Conservation (phyloP, 2,888 invertebrate genomes). For the Drosophila subquinaria region DNA sequence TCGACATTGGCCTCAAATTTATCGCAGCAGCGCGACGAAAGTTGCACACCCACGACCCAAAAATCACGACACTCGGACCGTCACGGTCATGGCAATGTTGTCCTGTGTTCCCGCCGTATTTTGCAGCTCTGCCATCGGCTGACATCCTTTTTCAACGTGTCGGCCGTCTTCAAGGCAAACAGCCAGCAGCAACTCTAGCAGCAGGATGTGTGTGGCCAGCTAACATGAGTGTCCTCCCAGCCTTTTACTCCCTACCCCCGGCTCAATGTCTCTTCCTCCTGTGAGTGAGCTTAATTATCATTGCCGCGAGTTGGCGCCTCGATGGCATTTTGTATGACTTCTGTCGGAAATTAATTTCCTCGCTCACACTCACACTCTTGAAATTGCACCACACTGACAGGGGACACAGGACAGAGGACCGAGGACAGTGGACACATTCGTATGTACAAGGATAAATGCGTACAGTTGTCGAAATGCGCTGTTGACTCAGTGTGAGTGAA, state of each 20-base stretch:
- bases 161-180: constrained; percentile 71
- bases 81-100: constrained; percentile 29
- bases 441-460: constrained; percentile 33
- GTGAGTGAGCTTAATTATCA: constrained; percentile 75
- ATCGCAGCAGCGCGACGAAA: constrained; percentile 70
- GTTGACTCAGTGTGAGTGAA: constrained; percentile 50
- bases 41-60: constrained; percentile 41
- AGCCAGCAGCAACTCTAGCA: constrained; percentile 30
- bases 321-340: constrained; percentile 77
- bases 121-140: constrained; percentile 45
- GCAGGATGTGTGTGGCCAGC: constrained; percentile 28
- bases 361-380: constrained; percentile 38
- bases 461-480: constrained; percentile 36
- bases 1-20: constrained; percentile 78
- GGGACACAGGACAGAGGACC: not conserved
- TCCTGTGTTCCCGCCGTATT: constrained; percentile 48
- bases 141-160: constrained; percentile 69
- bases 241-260: constrained; percentile 8
- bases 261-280: constrained; percentile 31
- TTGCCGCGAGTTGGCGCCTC: constrained; percentile 65
- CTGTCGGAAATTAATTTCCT: constrained; percentile 82
- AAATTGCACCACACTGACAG: not conserved
- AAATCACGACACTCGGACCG: constrained; percentile 15
- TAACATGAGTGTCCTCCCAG: constrained; percentile 11
- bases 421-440: constrained; percentile 19